A percentile compares a stretch with the other conserved stretches of the same genome.
Conservation (phyloP, 2,888 invertebrate genomes). For the Embidobia sp. region DNA sequence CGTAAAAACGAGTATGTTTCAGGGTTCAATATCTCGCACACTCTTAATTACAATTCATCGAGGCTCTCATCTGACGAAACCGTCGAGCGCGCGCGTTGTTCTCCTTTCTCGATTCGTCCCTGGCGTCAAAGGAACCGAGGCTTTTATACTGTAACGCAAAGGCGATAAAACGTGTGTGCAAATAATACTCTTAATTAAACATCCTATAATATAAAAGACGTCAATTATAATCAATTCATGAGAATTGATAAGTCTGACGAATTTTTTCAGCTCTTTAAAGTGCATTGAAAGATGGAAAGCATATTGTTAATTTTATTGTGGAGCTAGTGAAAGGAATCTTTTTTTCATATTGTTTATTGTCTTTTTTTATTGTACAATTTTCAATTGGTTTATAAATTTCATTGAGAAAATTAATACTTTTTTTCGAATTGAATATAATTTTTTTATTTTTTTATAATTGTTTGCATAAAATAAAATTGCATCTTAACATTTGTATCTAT, state of each 20-base stretch:
- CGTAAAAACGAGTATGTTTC: too few relatives aligned
- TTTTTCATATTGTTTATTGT: too few relatives aligned
- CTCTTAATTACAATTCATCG: conserved; percentile 44
- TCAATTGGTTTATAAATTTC: too few relatives aligned
- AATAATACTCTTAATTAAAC: conserved; percentile 59
- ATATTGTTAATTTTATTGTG: not conserved
- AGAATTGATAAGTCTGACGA: conserved; percentile 6
- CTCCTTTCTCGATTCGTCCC: conserved; percentile 61
- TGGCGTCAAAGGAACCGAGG: conserved; percentile 57
- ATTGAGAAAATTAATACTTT: too few relatives aligned
- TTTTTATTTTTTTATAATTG: too few relatives aligned
- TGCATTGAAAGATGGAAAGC: not conserved
- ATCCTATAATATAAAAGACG: conserved; percentile 13
- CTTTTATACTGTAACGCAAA: conserved; percentile 53
- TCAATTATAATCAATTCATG: conserved; percentile 26
- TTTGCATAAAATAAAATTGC: too few relatives aligned
- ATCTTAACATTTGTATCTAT: too few relatives aligned
- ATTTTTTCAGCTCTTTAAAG: not conserved
- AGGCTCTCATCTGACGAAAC: conserved; percentile 42
- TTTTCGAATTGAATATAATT: too few relatives aligned
- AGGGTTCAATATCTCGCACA: conserved; percentile 33
- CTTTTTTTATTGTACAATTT: too few relatives aligned
- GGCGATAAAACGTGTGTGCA: conserved; percentile 48
- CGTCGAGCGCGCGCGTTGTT: conserved; percentile 37
- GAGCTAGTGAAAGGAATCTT: too few relatives aligned